Evolutionary conservation across 2,888 invertebrate species (phyloP), one percentile per base, ranked within the genome.

Genomic region (Lithosia quadra): DNA sequence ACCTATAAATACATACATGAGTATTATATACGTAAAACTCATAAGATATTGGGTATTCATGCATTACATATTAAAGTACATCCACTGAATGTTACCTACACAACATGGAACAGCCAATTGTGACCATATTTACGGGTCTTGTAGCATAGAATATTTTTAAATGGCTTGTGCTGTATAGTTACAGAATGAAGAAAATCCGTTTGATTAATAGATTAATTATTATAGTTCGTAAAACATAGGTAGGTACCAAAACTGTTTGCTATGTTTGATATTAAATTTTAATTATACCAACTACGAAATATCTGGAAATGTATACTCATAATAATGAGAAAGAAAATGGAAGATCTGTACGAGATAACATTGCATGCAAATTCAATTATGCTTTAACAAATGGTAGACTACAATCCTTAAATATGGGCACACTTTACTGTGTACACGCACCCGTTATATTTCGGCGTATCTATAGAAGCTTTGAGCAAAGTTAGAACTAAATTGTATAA

Each of bases 391-490:
- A 39, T 39, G 11, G 13, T 13, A 34, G 1, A 36, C 15, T 8
- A n/a, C n/a, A 58, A 63, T 49, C 15, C 22, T 33, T 21, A 63
- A 63, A 63, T 55, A 57, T 69, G 69, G 67, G 7, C n/a, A 39
- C 24, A 64, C n/a, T n/a, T 64, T 64, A 39, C 39, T 57, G 56
- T 39, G 13, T n/a, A 28, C n/a, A 43, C 39, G 39, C 58, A 64
- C 65, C 65, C 63, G 65, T 34, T 73, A 62, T 64, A 74, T 69
- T 70, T 63, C 72, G 73, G 70, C 75, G 77, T 78, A 84, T 78
- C 63, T 79, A 79, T 84, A 77, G 76, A 88, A 91, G 89, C 88
- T 88, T 92, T 91, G 91, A 92, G 92, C 91, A 91, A 91, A 87
- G 85, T 86, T 77, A 82, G 80, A 88, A 88, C 79, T 76, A 84